These are phyloP conservation scores for Cynopterus brachyotis DNA, from an alignment of 2,113 vertebrate genomes.

Conservation along the genomic window DNA sequence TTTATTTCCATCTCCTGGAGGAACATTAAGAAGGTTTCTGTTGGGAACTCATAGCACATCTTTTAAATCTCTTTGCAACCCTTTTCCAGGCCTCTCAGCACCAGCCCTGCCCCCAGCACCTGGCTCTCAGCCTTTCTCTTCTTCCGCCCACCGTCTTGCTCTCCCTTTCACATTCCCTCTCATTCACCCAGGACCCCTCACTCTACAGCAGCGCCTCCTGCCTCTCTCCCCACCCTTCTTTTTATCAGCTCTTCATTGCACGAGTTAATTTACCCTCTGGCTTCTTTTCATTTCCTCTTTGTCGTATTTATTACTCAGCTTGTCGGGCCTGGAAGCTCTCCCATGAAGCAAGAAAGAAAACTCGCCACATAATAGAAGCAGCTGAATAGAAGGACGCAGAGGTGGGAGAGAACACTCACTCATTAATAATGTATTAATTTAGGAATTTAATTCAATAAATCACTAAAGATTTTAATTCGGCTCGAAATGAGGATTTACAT, in stretches of 20 bases:
- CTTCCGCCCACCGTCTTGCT: accelerated
- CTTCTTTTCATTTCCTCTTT: not conserved
- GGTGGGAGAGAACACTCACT: not conserved
- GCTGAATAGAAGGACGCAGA: not conserved
- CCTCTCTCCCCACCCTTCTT: not conserved
- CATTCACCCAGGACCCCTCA: not conserved
- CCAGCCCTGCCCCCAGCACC: accelerated
- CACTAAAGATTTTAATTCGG: not conserved
- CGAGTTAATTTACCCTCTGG: not conserved
- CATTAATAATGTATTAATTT: not conserved
- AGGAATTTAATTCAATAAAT: not conserved
- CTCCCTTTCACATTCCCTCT: not conserved
- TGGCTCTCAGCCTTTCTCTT: too few relatives aligned
- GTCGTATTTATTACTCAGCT: not conserved
- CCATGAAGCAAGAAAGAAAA: not conserved
- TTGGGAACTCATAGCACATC: too few relatives aligned
- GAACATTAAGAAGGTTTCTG: not conserved
- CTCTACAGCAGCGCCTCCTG: not conserved
- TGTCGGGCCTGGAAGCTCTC: not conserved
- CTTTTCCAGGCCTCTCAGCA: not conserved
- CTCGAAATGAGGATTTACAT: not conserved
- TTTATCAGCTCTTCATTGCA: not conserved
- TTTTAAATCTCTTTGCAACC: not conserved
- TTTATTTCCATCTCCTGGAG: not conserved
- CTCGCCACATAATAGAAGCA: not conserved